Evolutionary conservation across 1,140 invertebrate genomes (phyloP).

Genomic region (silkworm (Bombyx mori)): ASM3026992v2 NC_085134.1:509001-509500

Average conservation of each 20-base stretch:
- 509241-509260: constrained; percentile 35
- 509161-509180: background rate
- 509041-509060: constrained; percentile 5
- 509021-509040: constrained; percentile 15
- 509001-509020: constrained; percentile 6
- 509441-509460: constrained; percentile 12
- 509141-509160: background rate
- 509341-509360: constrained; percentile 47
- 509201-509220: background rate
- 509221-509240: constrained; percentile 9
- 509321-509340: constrained; percentile 46
- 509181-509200: background rate
- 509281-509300: constrained; percentile 26
- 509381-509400: constrained; percentile 57
- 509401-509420: constrained; percentile 32
- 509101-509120: background rate
- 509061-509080: constrained; percentile 9
- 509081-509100: constrained; percentile 12
- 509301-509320: constrained; percentile 25
- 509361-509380: constrained; percentile 25
- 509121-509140: background rate
- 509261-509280: constrained; percentile 22
- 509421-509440: constrained; percentile 8
- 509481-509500: constrained; percentile 6
- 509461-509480: background rate